Base-by-base conservation (phyloP, 2,888 invertebrate species). In the Perizoma flavofasciatum region DNA sequence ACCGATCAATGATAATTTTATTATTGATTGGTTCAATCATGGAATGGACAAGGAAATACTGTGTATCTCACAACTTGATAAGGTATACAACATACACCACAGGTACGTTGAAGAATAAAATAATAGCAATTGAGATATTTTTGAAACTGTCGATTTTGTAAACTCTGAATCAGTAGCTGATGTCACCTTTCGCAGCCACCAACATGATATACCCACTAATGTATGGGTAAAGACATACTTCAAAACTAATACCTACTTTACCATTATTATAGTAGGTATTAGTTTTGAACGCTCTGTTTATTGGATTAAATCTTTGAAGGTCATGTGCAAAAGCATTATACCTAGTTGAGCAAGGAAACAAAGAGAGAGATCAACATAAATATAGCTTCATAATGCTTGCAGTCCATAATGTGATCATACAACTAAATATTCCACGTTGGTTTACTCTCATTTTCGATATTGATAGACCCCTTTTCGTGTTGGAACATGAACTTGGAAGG, bases 401-500 rank as follows among this genome's bases (percentile, higher is more conserved):
- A n/a, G n/a, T n/a, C n/a, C n/a, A n/a, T n/a, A n/a, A n/a, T n/a
- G n/a, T n/a, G n/a, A n/a, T 22, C 22, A 22, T 22, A 22, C 22
- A 22, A 22, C 22, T 1, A 22, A 22, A 22, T 22, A 22, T 22
- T 22, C 22, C 22, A 22, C 22, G 22, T 22, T 22, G 3, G 22
- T 22, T 22, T 22, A 22, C 22, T 22, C 3, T 22, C 22, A 22
- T 22, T 22, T 22, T 22, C 3, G 9, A 39, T 11, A 41, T 50
- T 47, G 41, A 43, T 32, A 48, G 40, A 61, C 22, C 5, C 6
- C 40, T 47, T 52, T 55, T 54, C 55, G 50, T 58, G 58, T 66
- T 45, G 48, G 50, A 58, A 60, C 52, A 55, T 54, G 50, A 60
- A 61, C 54, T 57, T 54, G 57, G 43, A 46, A 61, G 22, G n/a